Evolutionary conservation across 2,113 vertebrate genomes (phyloP), one percentile per base, ranked within the genome.

Genomic region (Aphyosemion australe): DNA sequence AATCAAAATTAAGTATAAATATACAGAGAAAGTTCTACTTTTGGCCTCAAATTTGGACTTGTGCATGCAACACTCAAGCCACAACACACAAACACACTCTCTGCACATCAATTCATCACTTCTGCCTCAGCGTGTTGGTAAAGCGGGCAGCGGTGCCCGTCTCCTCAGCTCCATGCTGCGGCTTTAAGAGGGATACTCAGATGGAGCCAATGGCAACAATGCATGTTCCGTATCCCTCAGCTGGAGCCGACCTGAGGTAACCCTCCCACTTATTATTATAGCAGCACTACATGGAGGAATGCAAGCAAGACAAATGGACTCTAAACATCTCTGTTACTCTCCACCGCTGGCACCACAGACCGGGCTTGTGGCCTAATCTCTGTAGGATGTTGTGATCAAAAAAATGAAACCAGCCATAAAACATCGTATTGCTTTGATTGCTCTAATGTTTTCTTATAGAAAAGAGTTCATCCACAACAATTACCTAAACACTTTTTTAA

Each of bases 231-330:
- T 81, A 79, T 67, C 76, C 65, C 87, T 84, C 83, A 67, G 79
- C 77, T 71, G 78, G 72, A 74, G 83, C 58, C 78, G 84, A 87
- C 90, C 88, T 90, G 78, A 90, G 69, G 84, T 91, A 91, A 92
- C 90, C 88, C 73, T 66, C 74, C 69, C 78, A 72, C 83, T 84
- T 91, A 89, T 92, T 92, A 88, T 90, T 91, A 88, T 88, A 90
- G 71, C 89, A 90, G 87, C 80, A 72, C 79, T 78, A 78, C 81
- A 81, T 74, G 82, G 76, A 88, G 82, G 87, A 91, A 91, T 88
- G 86, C 76, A 78, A 87, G 80, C 78, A 58, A 78, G 80, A 85
- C 83, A 84, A 80, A 88, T 72, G 73, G 74, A 74, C 83, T 83
- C 71, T 79, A 87, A 87, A 89, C 86, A 89, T 88, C 80, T 89